Percentiles rank a stretch among this genome's conserved stretches.
phyloP scores from a whole-genome alignment of 2,888 invertebrate genomes.

The Ornithoptera priamus region DNA sequence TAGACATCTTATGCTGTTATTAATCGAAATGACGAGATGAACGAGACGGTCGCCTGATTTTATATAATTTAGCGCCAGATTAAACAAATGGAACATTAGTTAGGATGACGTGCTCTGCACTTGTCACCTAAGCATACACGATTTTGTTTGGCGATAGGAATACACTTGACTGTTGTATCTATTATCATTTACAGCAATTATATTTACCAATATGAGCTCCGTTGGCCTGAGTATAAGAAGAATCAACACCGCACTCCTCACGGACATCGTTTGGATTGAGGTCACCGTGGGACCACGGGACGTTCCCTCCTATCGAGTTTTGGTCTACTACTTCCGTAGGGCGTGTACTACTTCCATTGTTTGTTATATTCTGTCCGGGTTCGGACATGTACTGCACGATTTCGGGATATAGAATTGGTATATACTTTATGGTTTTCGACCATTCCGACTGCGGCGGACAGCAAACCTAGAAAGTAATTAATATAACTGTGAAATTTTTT shows the following conservation, averaged over 20 bases:
- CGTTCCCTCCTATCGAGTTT: neutral
- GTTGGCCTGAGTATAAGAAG: neutral
- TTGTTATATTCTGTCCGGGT: neutral
- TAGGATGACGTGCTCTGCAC: too few species aligned
- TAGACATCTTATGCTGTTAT: too few species aligned
- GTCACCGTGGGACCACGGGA: neutral
- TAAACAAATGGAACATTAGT: too few species aligned
- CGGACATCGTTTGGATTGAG: neutral
- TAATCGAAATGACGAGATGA: too few species aligned
- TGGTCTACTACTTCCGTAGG: neutral
- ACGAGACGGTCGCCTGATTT: too few species aligned
- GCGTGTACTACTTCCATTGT: neutral
- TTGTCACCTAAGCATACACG: too few species aligned
- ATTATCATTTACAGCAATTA: too few species aligned
- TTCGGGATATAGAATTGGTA: slow-evolving; percentile 21
- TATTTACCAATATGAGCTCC: neutral
- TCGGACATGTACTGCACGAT: slow-evolving; percentile 6
- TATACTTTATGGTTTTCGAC: slow-evolving; percentile 19
- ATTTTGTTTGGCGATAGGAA: too few species aligned
- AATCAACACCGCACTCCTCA: slow-evolving; percentile 9
- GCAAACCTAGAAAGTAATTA: slow-evolving; percentile 29
- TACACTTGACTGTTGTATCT: too few species aligned
- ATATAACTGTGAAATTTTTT: too few species aligned
- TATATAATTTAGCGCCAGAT: too few species aligned
- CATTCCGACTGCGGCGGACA: slow-evolving; percentile 32